Evolutionary conservation across 2,113 vertebrate genomes (phyloP).

Genomic region (Channa argus): DNA sequence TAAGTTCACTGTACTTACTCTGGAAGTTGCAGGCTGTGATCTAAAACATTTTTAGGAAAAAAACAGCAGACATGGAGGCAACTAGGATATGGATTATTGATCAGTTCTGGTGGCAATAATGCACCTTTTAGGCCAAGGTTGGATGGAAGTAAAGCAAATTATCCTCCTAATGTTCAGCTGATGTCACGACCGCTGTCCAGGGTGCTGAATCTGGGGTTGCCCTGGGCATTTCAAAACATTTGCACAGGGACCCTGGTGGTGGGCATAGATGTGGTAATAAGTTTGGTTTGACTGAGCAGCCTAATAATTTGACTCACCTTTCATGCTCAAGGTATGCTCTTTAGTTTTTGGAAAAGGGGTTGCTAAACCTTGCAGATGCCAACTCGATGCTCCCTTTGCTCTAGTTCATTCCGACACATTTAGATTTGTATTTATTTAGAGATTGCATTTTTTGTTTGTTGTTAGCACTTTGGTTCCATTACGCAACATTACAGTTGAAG

Average conservation of each 20-base stretch:
- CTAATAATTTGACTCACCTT: neutral
- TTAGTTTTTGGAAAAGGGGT: neutral
- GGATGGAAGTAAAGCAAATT: neutral
- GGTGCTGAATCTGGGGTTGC: conserved; percentile 46
- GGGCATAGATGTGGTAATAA: neutral
- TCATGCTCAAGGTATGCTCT: neutral
- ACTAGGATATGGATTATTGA: too few relatives aligned
- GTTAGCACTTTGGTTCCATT: too few relatives aligned
- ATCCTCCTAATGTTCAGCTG: conserved; percentile 1
- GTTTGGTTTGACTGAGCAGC: neutral
- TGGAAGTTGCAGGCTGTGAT: too few relatives aligned
- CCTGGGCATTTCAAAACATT: conserved; percentile 3
- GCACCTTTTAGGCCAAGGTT: too few relatives aligned
- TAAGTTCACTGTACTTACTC: too few relatives aligned
- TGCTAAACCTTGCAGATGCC: neutral
- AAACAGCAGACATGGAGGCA: too few relatives aligned
- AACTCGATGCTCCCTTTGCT: neutral
- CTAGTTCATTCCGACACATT: too few relatives aligned
- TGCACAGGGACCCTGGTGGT: neutral
- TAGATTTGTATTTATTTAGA: too few relatives aligned
- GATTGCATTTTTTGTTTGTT: too few relatives aligned
- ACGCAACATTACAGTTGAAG: too few relatives aligned
- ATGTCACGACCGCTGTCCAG: conserved; percentile 40
- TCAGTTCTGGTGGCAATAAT: too few relatives aligned
- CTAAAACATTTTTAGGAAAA: too few relatives aligned